Conservation (phyloP, 2,888 invertebrate genomes). For the Polyploca ridens region DNA sequence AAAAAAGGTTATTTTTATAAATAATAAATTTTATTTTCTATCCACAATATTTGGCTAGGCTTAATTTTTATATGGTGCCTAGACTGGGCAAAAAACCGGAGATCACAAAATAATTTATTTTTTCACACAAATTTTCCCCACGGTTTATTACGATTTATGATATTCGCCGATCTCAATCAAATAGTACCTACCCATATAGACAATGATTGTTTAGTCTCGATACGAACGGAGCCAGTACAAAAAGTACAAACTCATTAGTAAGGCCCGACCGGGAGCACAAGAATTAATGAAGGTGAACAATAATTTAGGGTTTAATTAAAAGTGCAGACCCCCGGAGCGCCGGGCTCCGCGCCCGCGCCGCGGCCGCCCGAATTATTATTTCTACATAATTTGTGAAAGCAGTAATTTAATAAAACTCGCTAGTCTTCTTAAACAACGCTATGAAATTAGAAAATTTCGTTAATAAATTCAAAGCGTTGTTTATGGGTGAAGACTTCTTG, state of each 20-base stretch:
- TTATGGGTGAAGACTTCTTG: neutral
- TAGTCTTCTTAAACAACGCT: slow-evolving; percentile 34
- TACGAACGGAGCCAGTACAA: slow-evolving; percentile 61
- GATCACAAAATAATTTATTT: too few species aligned
- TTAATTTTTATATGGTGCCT: too few species aligned
- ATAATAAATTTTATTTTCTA: too few species aligned
- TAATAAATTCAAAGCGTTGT: slow-evolving; percentile 23
- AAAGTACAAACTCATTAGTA: slow-evolving; percentile 83
- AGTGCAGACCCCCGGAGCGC: slow-evolving; percentile 77
- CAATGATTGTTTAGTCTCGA: slow-evolving; percentile 33
- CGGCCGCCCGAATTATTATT: slow-evolving; percentile 68
- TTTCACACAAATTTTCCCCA: too few species aligned
- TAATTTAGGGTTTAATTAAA: slow-evolving; percentile 85
- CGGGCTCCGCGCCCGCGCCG: slow-evolving; percentile 60
- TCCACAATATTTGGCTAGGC: too few species aligned
- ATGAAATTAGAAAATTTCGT: slow-evolving; percentile 41
- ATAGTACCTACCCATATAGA: too few species aligned
- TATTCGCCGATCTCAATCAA: too few species aligned
- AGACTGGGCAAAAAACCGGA: too few species aligned
- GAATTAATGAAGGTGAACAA: slow-evolving; percentile 84
- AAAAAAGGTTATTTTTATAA: too few species aligned
- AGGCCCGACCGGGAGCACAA: slow-evolving; percentile 73
- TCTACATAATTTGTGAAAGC: slow-evolving; percentile 81
- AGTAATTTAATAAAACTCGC: slow-evolving; percentile 79
- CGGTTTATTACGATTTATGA: too few species aligned